Evolutionary conservation across 1,140 invertebrate genomes (phyloP).

Genomic region (Agrypnia vestita): DNA sequence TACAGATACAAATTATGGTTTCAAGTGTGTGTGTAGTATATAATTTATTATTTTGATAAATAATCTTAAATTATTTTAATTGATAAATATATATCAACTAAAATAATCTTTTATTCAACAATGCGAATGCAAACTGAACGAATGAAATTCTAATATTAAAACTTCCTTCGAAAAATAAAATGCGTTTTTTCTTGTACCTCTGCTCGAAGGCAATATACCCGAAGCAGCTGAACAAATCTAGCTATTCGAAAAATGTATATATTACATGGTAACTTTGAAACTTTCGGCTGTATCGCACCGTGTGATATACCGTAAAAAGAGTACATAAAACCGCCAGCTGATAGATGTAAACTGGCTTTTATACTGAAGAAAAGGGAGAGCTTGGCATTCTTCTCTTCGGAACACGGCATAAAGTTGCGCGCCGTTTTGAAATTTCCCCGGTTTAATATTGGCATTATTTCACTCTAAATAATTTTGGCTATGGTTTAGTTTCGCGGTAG

Average conservation of each 20-base stretch:
- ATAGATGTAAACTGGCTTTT: conserved; percentile 42
- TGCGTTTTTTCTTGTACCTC: no score
- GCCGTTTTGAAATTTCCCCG: conserved; percentile 47
- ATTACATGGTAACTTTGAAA: neutral
- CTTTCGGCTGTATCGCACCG: neutral
- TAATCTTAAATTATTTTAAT: no score
- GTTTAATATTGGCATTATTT: conserved; percentile 53
- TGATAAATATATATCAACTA: no score
- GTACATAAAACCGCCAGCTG: conserved; percentile 44
- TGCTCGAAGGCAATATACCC: neutral
- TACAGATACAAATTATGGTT: no score
- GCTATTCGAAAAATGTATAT: no score
- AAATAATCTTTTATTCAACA: no score
- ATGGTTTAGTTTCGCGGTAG: conserved; percentile 35
- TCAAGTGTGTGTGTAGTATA: no score
- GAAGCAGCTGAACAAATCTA: conserved; percentile 4
- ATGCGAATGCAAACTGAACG: no score
- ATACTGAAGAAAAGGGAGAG: conserved; percentile 54
- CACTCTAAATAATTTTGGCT: conserved; percentile 53
- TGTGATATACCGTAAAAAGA: conserved; percentile 44
- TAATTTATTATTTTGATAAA: no score
- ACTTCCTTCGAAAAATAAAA: no score
- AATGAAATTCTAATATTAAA: no score
- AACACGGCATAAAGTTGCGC: conserved; percentile 39
- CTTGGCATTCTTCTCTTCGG: conserved; percentile 54